Evolutionary conservation across 1,140 invertebrate species (phyloP).

Genomic region (Lasioglossum baleicum): DNA sequence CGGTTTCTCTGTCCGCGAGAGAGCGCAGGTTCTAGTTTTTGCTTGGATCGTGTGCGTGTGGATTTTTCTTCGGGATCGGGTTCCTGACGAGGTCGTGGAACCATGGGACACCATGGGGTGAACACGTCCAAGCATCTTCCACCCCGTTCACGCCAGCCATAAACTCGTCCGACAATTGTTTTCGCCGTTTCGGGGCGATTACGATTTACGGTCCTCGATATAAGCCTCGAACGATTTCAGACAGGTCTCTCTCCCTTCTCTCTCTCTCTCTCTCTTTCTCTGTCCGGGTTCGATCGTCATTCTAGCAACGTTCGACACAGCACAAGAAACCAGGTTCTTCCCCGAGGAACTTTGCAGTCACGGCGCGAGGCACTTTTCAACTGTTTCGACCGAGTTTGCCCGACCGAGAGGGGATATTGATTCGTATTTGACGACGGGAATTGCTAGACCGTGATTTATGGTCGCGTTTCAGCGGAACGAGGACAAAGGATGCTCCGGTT

Average conservation of each 20-base stretch:
- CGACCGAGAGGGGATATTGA: too few species aligned
- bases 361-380: too few species aligned
- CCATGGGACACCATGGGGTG: background rate
- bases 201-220: constrained; percentile 13
- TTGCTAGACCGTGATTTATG: too few species aligned
- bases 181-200: constrained; percentile 5
- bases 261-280: background rate
- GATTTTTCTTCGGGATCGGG: constrained; percentile 30
- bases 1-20: constrained; percentile 24
- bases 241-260: background rate
- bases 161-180: background rate
- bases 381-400: too few species aligned
- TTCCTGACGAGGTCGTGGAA: constrained; percentile 13
- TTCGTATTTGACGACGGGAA: too few species aligned
- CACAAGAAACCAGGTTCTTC: background rate
- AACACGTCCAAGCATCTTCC: background rate
- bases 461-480: too few species aligned
- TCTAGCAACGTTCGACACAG: background rate
- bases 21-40: constrained; percentile 13
- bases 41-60: background rate
- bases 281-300: background rate
- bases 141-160: constrained; percentile 10
- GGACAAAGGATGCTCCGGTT: too few species aligned
- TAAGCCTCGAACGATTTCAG: background rate
- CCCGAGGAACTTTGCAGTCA: background rate